Base-by-base conservation (phyloP, 2,888 invertebrate genomes). In the Druceiella hillmani region DNA sequence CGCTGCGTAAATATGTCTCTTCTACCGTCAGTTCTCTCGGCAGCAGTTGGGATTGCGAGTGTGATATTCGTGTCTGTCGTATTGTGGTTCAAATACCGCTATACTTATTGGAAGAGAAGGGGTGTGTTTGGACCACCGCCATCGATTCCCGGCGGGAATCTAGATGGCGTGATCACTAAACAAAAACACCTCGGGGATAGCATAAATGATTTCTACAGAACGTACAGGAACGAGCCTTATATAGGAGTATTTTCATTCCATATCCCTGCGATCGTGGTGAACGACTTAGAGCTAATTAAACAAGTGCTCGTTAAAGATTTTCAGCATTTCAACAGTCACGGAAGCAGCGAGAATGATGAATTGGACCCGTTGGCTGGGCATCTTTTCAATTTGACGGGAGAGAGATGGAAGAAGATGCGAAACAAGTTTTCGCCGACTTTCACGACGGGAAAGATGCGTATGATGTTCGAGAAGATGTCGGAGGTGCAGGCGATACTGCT, bases 391-490 rank as follows among this genome's bases (percentile, higher is more conserved):
- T 35, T 63, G 14, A 59, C 58, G 2, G 68, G 64, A 2, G 52
- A 56, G 2, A 56, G 62, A 31, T 74, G 74, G 74, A 66, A 61
- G 31, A 52, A 55, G 10, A 47, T 72, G 27, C 53, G 74, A 9
- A 50, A 54, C 1, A 64, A 67, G 32, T 39, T 74, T 15, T 62
- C 66, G 0, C 66, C 72, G 1, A 63, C 66, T 0, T 74, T 74
- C 35, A 66, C 66, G 2, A 60, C 68, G 0, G 68, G 66, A 3
- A 71, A 66, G 48, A 65, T 74, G 56, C 69, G 64, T 43, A 55
- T 52, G 15, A 69, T 71, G 68, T 66, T 64, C 31, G 51, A 52
- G 4, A 56, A 58, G 0, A 46, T 69, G 6, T 40, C 52, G 0
- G 44, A 48, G 1, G 63, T 64, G 17, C 55, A 57, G 0, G 36